These are phyloP conservation scores for Tragopan temminckii DNA, from an alignment of 2,797 vertebrate genomes.

Conservation along the genomic window DNA sequence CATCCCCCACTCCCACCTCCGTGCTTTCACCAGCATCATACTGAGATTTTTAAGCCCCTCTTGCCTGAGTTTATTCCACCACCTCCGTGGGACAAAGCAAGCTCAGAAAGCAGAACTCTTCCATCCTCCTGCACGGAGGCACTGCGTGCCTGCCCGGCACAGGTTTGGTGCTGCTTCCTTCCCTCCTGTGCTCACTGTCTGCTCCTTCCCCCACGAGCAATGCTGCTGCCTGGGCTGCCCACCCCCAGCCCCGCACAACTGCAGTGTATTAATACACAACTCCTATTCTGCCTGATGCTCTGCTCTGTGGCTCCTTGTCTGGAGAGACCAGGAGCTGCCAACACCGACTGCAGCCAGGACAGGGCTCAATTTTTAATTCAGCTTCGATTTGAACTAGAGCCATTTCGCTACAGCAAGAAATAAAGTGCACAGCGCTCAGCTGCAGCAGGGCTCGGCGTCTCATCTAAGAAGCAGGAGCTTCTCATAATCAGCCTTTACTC, in stretches of 20 bases:
- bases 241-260: background rate
- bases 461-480: background rate
- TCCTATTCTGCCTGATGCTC: background rate
- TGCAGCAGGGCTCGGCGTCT: background rate
- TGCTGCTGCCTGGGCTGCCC: background rate
- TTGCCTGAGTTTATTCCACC: no score
- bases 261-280: background rate
- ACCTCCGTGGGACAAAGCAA: background rate
- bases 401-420: background rate
- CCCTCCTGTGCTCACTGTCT: background rate
- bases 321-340: background rate
- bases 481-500: background rate
- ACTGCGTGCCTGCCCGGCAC: background rate
- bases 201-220: background rate
- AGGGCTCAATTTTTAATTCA: background rate
- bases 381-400: background rate
- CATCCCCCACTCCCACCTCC: no score
- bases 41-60: no score
- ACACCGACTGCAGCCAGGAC: background rate
- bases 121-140: background rate
- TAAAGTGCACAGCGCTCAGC: background rate
- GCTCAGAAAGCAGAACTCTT: background rate
- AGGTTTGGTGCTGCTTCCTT: background rate
- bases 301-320: conserved; percentile 13
- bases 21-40: no score